Base-by-base conservation (phyloP, 30 jellyfish, hydroid and myxozoan genomes). In the Aurelia aurita region DNA sequence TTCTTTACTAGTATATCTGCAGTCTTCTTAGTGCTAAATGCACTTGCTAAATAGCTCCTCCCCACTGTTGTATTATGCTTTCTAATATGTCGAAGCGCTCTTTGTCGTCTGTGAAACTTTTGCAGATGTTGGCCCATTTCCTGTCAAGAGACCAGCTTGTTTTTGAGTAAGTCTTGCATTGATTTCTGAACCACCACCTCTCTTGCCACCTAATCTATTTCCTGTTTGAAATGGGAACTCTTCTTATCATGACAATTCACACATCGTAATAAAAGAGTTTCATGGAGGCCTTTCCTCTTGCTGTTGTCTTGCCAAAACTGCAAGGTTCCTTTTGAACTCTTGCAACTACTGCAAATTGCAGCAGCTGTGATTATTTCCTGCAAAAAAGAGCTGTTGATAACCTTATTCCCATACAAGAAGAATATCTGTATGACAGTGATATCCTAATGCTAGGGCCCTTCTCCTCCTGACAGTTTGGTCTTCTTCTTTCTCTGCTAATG, bases 271-370 rank as follows among this genome's bases (percentile, higher is more conserved):
- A 39, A 15, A 22, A 61, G 34, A 61, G 73, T 61, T 61, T 61
- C 73, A 61, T 61, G 73, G 46, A 61, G 34, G 21, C 73, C 73
- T 22, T 22, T 61, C 34, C 73, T 61, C 18, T 61, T 61, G 73
- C 73, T 61, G 73, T 61, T 61, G 34, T 61, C 73, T 61, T 61
- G 73, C 73, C 29, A 22, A 22, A 61, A n/a, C 1, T 22, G 46
- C 18, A 61, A 39, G 29, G 29, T 61, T 20, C 73, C 73, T 61
- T 61, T 61, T 21, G 47, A 20, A 45, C 73, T 61, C 34, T 6
- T 29, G 29, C 72, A 59, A 34, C 72, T 59, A 34, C 29, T 18
- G 16, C 72, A 59, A 59, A 59, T 34, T 20, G 29, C 73, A 61
- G 73, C 73, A 22, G 73, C 12, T 61, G 34, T 22, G 20, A 61